Evolutionary conservation across 1,140 invertebrate species (phyloP).

Genomic region (Sminthurinus signatus): DNA sequence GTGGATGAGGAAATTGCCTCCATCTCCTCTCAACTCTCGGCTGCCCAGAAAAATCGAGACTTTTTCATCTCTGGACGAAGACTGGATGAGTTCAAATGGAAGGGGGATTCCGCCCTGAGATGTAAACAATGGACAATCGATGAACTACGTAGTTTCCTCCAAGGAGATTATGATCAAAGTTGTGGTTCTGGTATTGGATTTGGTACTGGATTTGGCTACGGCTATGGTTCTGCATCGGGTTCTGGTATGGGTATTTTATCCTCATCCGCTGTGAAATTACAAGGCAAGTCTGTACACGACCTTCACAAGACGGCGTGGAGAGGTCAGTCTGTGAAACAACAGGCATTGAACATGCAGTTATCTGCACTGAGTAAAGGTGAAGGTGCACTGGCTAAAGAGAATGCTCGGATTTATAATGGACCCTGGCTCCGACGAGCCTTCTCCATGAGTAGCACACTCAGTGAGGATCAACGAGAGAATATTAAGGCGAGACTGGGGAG

Average conservation of each 20-base stretch:
- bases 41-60: constrained; percentile 72
- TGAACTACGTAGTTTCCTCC: constrained; percentile 53
- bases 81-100: constrained; percentile 60
- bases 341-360: constrained; percentile 57
- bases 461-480: constrained; percentile 31
- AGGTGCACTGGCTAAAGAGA: constrained; percentile 14
- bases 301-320: constrained; percentile 74
- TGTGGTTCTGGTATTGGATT: background rate
- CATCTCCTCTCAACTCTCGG: constrained; percentile 68
- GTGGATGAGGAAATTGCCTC: constrained; percentile 69
- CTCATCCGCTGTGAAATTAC: too few relatives aligned
- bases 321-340: constrained; percentile 68
- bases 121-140: constrained; percentile 80
- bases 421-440: constrained; percentile 38
- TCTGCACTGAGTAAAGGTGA: constrained; percentile 28
- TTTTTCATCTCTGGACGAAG: constrained; percentile 71
- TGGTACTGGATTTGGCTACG: too few relatives aligned
- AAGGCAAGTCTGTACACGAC: constrained; percentile 46
- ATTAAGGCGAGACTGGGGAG: constrained; percentile 30
- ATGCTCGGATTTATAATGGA: constrained; percentile 1
- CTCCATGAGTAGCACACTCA: constrained; percentile 39
- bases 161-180: constrained; percentile 12
- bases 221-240: too few relatives aligned
- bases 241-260: too few relatives aligned
- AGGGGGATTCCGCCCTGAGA: constrained; percentile 67